Conservation (phyloP, 2,113 vertebrate species). For the Pyxicephalus adspersus region DNA sequence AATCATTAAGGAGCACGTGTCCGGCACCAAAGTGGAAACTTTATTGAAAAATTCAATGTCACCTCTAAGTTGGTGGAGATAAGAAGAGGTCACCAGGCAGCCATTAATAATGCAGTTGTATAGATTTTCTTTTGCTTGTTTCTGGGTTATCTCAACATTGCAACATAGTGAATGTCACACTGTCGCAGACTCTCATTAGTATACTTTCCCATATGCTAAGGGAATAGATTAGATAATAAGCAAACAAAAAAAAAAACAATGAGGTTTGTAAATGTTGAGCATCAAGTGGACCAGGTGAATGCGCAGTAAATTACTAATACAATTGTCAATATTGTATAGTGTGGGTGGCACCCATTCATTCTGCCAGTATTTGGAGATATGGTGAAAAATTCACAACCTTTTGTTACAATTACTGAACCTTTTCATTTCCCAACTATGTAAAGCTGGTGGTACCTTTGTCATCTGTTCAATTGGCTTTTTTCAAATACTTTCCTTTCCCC, state of each 20-base stretch:
- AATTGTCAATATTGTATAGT: too few species aligned
- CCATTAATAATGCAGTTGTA: constrained; percentile 63
- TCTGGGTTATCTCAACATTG: constrained; percentile 62
- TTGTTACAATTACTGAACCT: too few species aligned
- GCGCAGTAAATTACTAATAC: too few species aligned
- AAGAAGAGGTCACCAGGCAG: constrained; percentile 61
- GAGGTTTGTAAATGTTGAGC: constrained; percentile 19
- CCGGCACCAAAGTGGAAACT: constrained; percentile 55
- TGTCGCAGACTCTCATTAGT: constrained; percentile 38
- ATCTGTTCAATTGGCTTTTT: too few species aligned
- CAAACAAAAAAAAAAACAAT: constrained; percentile 16
- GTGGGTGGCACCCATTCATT: too few species aligned
- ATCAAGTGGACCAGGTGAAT: not conserved
- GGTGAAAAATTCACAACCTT: too few species aligned
- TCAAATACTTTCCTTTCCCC: too few species aligned
- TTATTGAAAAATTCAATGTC: constrained; percentile 61
- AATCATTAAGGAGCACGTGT: constrained; percentile 57
- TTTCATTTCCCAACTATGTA: too few species aligned
- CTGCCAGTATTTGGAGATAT: too few species aligned
- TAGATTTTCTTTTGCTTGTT: constrained; percentile 62
- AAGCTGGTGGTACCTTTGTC: too few species aligned
- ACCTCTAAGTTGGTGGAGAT: constrained; percentile 61
- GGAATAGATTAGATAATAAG: constrained; percentile 43
- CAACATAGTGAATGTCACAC: constrained; percentile 51
- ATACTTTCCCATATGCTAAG: constrained; percentile 43